Conservation (phyloP, 30 jellyfish, hydroid and myxozoan genomes). For the Hydractinia echinata region DNA sequence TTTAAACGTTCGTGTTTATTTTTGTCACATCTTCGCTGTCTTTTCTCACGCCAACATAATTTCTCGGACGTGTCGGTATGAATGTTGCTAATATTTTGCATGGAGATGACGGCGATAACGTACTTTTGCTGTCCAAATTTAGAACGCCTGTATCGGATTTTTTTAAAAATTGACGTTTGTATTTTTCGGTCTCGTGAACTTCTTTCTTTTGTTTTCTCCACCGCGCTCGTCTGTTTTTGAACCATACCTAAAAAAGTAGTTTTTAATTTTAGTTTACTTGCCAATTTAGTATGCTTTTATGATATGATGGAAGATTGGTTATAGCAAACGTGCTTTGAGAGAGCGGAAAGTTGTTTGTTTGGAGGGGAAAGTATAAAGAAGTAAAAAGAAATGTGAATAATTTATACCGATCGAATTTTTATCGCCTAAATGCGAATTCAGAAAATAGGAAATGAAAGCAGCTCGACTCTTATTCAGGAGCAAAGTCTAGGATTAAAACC, state of each 20-base stretch:
- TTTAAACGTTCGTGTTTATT: no score
- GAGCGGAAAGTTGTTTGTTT: no score
- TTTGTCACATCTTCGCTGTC: not conserved
- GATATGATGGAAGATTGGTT: not conserved
- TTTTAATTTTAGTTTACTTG: not conserved
- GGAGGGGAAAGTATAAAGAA: no score
- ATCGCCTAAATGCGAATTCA: no score
- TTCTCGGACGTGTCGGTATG: not conserved
- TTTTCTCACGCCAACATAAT: not conserved
- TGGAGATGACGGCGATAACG: not conserved
- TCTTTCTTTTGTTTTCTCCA: constrained; percentile 95
- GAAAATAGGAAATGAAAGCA: no score
- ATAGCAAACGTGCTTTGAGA: no score
- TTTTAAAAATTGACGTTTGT: not conserved
- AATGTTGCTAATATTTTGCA: not conserved
- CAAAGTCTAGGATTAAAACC: no score
- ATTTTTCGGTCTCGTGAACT: not conserved
- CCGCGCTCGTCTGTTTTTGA: constrained; percentile 87
- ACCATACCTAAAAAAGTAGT: constrained; percentile 56
- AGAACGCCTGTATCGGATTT: not conserved
- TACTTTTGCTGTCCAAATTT: not conserved
- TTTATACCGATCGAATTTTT: no score
- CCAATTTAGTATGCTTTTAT: not conserved
- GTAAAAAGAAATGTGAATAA: no score
- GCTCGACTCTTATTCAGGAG: no score